Conservation (phyloP, 2,797 vertebrate species). For the Danio choprae region DNA sequence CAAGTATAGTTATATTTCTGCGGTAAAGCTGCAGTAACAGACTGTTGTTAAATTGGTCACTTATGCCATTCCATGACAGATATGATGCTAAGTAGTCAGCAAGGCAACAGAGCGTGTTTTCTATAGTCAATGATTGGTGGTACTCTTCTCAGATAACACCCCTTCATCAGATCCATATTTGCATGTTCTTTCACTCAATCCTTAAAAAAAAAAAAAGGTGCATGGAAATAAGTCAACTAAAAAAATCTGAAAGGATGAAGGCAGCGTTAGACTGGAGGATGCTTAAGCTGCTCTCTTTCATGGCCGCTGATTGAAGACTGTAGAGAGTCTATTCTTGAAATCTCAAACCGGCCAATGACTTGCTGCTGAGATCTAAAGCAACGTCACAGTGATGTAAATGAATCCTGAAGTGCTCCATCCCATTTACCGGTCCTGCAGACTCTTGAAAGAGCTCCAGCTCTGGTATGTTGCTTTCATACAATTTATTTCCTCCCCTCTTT, state of each 20-base stretch:
- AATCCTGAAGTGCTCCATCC: constrained; percentile 85
- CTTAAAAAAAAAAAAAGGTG: constrained; percentile 74
- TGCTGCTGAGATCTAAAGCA: constrained; percentile 80
- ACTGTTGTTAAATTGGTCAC: no score
- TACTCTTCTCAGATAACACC: constrained; percentile 46
- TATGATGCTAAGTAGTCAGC: background rate
- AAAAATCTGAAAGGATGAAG: constrained; percentile 81
- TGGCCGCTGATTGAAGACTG: constrained; percentile 84
- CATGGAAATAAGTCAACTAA: constrained; percentile 76
- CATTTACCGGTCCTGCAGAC: constrained; percentile 74
- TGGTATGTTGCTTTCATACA: constrained; percentile 63
- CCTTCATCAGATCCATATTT: constrained; percentile 70
- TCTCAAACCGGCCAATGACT: constrained; percentile 76
- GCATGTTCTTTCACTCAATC: constrained; percentile 76
- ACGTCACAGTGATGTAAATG: constrained; percentile 88
- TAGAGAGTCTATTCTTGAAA: constrained; percentile 77
- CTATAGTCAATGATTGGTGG: constrained; percentile 25
- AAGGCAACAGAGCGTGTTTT: constrained; percentile 31
- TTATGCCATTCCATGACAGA: background rate
- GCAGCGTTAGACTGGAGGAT: constrained; percentile 79
- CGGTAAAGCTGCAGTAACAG: no score
- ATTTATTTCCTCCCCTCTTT: background rate
- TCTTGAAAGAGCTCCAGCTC: constrained; percentile 77
- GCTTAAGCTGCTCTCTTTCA: constrained; percentile 83
- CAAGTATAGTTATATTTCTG: background rate